Evolutionary conservation across 2,797 vertebrate species (phyloP), one percentile per base, ranked within the genome.

Genomic region (Borostomias antarcticus): DNA sequence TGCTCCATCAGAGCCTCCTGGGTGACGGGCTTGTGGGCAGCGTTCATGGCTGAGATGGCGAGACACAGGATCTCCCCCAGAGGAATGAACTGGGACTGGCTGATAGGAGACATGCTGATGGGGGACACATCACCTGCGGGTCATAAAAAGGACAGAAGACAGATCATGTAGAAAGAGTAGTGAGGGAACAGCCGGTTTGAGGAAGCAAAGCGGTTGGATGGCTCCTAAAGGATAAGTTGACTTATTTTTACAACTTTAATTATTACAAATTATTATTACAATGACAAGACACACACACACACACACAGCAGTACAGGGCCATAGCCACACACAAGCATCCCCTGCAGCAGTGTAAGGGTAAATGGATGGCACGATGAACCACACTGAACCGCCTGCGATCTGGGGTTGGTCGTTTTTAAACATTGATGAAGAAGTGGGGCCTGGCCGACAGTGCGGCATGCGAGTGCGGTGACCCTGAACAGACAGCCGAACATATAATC

Each of bases 91-190:
- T 99, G 98, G 64, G 98, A 98, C 81, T 99, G 98, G 91, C 96
- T 98, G 93, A 98, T 98, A 74, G 97, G 97, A 90, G 97, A 98
- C 97, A 99, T 99, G 86, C 95, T 98, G 94, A 99, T 98, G 64
- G 97, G 96, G 71, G 96, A 98, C 77, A 98, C 97, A 98, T 99
- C 98, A 96, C 97, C 98, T 99, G 91, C 51, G 77, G 84, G 88
- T n/a, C n/a, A n/a, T n/a, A 72, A 80, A n/a, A 87, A 54, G 21
- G 28, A 26, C 26, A 48, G 2, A 21, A 62, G 17, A 62, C 43
- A 62, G 45, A n/a, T 48, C n/a, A 23, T 5, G 23, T 13, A 25
- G 8, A 25, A 23, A 25, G 11, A 26, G 11, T 25, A 23, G 11
- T 9, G 5, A 21, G 21, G 11, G 10, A 52, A 3, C 23, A 52